phyloP scores from a whole-genome alignment of 2,797 vertebrate genomes.

The Bryconaethiops microstoma region DNA sequence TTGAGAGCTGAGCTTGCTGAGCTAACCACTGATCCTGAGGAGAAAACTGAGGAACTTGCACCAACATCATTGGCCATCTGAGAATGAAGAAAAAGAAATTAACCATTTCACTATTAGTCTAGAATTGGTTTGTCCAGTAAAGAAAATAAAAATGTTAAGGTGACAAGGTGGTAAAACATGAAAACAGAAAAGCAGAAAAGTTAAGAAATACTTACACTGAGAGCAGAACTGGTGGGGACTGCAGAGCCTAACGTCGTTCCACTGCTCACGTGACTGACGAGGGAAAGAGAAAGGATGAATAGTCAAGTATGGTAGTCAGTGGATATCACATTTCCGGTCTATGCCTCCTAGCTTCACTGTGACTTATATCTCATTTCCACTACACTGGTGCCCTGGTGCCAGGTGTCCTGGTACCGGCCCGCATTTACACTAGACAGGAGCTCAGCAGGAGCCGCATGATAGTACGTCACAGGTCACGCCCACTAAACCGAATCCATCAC shows the following conservation, averaged over 20 bases:
- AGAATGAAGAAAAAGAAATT: slow-evolving; percentile 34
- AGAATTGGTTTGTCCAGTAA: too few relatives aligned
- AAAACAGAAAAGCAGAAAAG: neutral
- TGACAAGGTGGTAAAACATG: too few relatives aligned
- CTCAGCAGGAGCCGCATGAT: too few relatives aligned
- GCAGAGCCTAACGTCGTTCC: slow-evolving; percentile 80
- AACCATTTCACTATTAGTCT: neutral
- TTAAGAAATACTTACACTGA: slow-evolving; percentile 79
- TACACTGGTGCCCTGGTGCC: too few relatives aligned
- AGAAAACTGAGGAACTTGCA: slow-evolving; percentile 69
- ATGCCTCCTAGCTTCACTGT: neutral
- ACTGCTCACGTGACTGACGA: slow-evolving; percentile 80
- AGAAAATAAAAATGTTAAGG: too few relatives aligned
- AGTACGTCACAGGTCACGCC: too few relatives aligned
- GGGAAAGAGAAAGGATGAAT: slow-evolving; percentile 6
- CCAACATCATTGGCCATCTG: slow-evolving; percentile 82
- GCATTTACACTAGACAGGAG: too few relatives aligned
- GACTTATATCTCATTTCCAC: too few relatives aligned
- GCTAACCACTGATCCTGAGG: slow-evolving; percentile 39
- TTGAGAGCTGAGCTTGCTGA: slow-evolving; percentile 68
- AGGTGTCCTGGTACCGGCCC: too few relatives aligned
- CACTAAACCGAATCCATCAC: too few relatives aligned
- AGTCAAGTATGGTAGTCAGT: neutral
- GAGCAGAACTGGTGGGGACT: slow-evolving; percentile 77
- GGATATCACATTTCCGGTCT: too few relatives aligned